Evolutionary conservation across 2,113 vertebrate genomes (phyloP), one percentile per base, ranked within the genome.

Genomic region (Mustelus asterias): DNA sequence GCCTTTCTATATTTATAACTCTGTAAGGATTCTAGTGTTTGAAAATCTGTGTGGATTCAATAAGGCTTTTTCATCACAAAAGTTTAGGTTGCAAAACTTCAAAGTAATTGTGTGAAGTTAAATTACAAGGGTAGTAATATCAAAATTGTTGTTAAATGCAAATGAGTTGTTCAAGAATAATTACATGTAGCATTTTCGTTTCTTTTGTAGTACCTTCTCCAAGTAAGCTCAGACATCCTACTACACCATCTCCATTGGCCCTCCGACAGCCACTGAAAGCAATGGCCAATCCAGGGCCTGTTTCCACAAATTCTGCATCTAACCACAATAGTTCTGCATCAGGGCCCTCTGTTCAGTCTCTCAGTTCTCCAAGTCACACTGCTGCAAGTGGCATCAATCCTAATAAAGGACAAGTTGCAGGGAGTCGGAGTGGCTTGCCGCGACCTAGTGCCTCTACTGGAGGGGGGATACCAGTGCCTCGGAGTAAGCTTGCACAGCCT

Each of bases 401-500:
- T 3, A 98, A 98, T 16, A 99, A 99, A 97, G 98, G 98, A 22
- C 98, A 97, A 98, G 98, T 95, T 96, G 97, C 67, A 96, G 96
- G 96, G 76, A 97, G 98, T 97, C 97, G 98, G 65, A 99, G 99
- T 96, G 98, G 99, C 95, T 98, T 98, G 96, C 98, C 99, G 96
- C 99, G 99, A 96, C 98, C 99, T 93, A 99, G 99, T 96, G 98
- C 98, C 96, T 97, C 98, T 96, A 97, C 98, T 67, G 54, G 97
- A 0, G 99, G 98, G 96, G 98, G 98, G 76, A 98, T 99, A 97
- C 98, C 99, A 97, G 98, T 99, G 98, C 99, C 99, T 97, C 99
- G 99, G 95, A 99, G 99, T 98, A 99, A 99, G 97, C 98, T 99
- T 98, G 99, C 98, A 97, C 99, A 99, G 96, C 99, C 99, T 96